Conservation (phyloP, 2,797 vertebrate genomes). For the Falco rusticolus region DNA sequence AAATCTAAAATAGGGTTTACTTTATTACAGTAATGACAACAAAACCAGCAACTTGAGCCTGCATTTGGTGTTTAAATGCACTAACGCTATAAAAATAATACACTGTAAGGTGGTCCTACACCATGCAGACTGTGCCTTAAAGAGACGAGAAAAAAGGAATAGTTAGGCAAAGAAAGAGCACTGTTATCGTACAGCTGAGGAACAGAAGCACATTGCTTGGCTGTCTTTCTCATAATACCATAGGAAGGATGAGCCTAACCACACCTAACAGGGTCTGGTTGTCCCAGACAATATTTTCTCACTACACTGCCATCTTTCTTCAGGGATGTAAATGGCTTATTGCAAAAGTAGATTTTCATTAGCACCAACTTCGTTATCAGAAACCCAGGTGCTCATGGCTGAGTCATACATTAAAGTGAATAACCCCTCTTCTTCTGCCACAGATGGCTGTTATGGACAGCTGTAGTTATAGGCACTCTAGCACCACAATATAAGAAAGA, state of each 20-base stretch:
- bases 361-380: neutral
- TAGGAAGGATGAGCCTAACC: neutral
- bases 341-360: constrained; percentile 17
- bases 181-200: neutral
- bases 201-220: neutral
- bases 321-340: neutral
- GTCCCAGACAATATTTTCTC: neutral
- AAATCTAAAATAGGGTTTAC: neutral
- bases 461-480: neutral
- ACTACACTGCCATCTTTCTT: neutral
- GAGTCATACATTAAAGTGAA: neutral
- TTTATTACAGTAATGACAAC: neutral
- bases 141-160: neutral
- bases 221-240: neutral
- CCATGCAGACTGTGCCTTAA: neutral
- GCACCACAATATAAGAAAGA: neutral
- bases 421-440: neutral
- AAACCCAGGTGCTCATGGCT: neutral
- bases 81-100: neutral
- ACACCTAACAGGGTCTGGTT: neutral
- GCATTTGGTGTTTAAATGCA: neutral
- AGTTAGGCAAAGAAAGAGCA: neutral
- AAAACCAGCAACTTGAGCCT: neutral
- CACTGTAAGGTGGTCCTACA: neutral
- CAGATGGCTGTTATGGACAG: neutral